Evolutionary conservation across 1,140 invertebrate species (phyloP).

Genomic region (Aphaenogaster ashmeadi): DNA sequence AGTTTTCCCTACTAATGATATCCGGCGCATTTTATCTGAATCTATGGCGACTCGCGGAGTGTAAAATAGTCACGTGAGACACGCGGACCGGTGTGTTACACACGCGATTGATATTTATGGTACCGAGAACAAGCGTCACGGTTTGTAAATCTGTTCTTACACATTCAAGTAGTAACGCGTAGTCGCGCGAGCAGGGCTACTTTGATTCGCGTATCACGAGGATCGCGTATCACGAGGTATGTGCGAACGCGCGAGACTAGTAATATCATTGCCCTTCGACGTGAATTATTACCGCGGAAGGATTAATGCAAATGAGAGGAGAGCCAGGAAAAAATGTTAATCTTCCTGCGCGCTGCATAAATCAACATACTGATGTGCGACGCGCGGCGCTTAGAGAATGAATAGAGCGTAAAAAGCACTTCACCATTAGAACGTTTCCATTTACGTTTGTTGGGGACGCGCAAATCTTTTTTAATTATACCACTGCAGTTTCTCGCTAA

Average conservation of each 20-base stretch:
- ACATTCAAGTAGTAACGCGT: slow-evolving; percentile 21
- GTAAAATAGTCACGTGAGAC: slow-evolving; percentile 51
- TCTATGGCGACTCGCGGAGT: slow-evolving; percentile 20
- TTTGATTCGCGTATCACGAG: neutral
- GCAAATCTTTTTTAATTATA: slow-evolving; percentile 57
- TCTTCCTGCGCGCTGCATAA: slow-evolving; percentile 48
- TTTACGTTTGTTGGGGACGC: slow-evolving; percentile 40
- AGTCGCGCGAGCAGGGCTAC: neutral
- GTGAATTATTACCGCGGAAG: slow-evolving; percentile 65
- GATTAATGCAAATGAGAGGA: slow-evolving; percentile 70
- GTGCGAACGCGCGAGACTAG: slow-evolving; percentile 30
- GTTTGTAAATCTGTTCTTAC: slow-evolving; percentile 58
- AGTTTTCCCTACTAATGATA: slow-evolving; percentile 42
- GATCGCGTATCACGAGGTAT: neutral
- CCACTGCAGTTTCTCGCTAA: slow-evolving; percentile 19
- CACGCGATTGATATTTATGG: slow-evolving; percentile 71
- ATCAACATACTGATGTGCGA: slow-evolving; percentile 51
- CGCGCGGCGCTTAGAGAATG: slow-evolving; percentile 39
- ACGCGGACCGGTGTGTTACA: slow-evolving; percentile 26
- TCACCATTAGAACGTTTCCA: slow-evolving; percentile 50
- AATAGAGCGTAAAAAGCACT: slow-evolving; percentile 56
- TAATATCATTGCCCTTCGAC: slow-evolving; percentile 60
- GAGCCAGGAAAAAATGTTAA: slow-evolving; percentile 56
- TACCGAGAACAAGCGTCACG: slow-evolving; percentile 53
- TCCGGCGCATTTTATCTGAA: slow-evolving; percentile 51